Evolutionary conservation across 2,888 invertebrate species (phyloP).

Genomic region (Drosophila demipolita): DNA sequence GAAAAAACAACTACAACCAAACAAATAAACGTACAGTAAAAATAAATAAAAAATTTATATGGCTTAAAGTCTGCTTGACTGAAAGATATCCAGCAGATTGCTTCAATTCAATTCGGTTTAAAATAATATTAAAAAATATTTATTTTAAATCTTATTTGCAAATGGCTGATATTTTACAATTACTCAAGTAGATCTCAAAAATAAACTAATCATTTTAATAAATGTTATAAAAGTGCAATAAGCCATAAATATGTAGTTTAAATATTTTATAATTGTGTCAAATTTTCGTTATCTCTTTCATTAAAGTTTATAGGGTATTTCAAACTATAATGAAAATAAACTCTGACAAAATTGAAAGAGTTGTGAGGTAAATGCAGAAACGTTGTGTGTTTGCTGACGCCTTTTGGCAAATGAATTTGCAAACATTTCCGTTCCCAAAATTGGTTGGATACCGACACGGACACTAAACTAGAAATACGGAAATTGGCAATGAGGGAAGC

Average conservation of each 20-base stretch:
- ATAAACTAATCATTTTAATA: not conserved
- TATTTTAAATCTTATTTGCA: not conserved
- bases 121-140: too few species aligned
- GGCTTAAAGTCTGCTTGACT: not conserved
- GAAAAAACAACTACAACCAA: conserved; percentile 22
- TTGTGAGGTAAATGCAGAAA: not conserved
- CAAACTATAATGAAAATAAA: conserved; percentile 38
- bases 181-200: not conserved
- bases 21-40: not conserved
- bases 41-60: not conserved
- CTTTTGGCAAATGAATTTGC: conserved; percentile 79
- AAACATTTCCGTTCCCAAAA: conserved; percentile 72
- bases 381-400: conserved; percentile 69
- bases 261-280: not conserved
- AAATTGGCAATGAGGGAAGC: conserved; percentile 46
- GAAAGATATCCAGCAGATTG: conserved; percentile 2
- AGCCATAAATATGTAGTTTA: not conserved
- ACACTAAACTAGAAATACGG: conserved; percentile 45
- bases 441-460: conserved; percentile 60
- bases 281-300: not conserved
- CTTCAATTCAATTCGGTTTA: not conserved
- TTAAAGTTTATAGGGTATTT: conserved; percentile 26
- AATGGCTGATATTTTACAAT: not conserved
- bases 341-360: conserved; percentile 16
- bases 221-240: not conserved